These are phyloP conservation scores for Xanthia icteritia DNA, from an alignment of 2,888 invertebrate species.

Conservation along the genomic window DNA sequence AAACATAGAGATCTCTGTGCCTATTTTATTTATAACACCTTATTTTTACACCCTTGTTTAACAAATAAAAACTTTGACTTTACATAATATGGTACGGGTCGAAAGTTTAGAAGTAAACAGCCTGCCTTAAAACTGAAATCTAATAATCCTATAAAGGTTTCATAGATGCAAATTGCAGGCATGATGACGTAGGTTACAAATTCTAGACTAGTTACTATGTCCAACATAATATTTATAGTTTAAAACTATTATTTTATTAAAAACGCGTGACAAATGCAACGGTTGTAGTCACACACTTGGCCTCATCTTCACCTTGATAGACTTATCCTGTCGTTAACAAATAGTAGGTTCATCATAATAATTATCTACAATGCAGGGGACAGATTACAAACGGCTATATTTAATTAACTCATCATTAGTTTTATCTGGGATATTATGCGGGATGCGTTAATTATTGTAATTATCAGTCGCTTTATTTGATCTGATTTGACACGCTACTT, in stretches of 20 bases:
- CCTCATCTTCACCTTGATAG: conserved; percentile 27
- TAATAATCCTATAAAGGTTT: background rate
- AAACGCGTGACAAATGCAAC: background rate
- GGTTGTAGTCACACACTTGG: background rate
- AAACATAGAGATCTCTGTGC: too few species aligned
- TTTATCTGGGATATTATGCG: conserved; percentile 68
- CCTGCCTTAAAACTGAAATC: background rate
- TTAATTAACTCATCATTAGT: conserved; percentile 69
- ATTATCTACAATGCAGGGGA: conserved; percentile 18
- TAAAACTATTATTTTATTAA: conserved; percentile 8
- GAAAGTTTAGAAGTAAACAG: background rate
- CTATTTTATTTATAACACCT: too few species aligned
- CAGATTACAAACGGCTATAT: conserved; percentile 35
- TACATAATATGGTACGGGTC: background rate
- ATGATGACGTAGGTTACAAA: background rate
- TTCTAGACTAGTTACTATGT: background rate
- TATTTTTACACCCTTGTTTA: too few species aligned
- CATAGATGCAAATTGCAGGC: conserved; percentile 23
- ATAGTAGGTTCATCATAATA: background rate
- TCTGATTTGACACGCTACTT: conserved; percentile 72
- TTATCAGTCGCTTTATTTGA: conserved; percentile 53
- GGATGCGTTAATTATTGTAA: conserved; percentile 61
- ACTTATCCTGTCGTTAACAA: conserved; percentile 38
- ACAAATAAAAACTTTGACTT: too few species aligned
- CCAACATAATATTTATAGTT: conserved; percentile 18